Conservation (phyloP, 1,140 invertebrate species). For the Anoplolepis gracilipes region DNA sequence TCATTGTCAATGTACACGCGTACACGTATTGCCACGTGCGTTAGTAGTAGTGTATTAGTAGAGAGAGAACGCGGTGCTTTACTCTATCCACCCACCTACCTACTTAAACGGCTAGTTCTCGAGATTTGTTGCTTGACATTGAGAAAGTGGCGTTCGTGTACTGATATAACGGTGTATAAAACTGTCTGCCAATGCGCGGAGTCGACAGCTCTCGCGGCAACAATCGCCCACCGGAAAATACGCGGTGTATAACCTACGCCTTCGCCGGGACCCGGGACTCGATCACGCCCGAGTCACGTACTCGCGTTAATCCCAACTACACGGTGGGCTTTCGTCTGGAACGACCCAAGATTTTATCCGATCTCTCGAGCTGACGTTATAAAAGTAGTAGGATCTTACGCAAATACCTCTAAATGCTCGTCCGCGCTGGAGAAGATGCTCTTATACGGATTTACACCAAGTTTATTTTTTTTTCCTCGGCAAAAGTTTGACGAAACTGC, state of each 20-base stretch:
- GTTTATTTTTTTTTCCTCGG: constrained; percentile 13
- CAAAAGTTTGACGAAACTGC: constrained; percentile 27
- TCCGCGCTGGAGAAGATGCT: neutral
- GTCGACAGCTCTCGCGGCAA: constrained; percentile 51
- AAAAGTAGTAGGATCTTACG: neutral
- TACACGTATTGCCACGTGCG: neutral
- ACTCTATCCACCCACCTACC: neutral
- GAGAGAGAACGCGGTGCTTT: neutral
- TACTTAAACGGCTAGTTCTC: constrained; percentile 45
- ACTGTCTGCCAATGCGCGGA: constrained; percentile 18
- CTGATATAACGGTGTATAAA: constrained; percentile 44
- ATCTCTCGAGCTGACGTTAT: neutral
- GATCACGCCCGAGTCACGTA: constrained; percentile 58
- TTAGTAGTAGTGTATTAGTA: constrained; percentile 15
- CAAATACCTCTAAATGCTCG: constrained; percentile 18
- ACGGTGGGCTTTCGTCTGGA: neutral
- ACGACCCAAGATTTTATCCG: constrained; percentile 23
- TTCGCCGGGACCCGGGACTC: constrained; percentile 22
- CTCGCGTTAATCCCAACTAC: constrained; percentile 51
- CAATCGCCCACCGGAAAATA: constrained; percentile 62
- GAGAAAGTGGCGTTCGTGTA: constrained; percentile 69
- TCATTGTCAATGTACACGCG: neutral
- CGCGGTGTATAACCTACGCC: constrained; percentile 11
- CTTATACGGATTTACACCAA: neutral
- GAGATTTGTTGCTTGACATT: constrained; percentile 76